Base-by-base conservation (phyloP, 2,888 invertebrate species). In the Aleiodes leptofemur region DNA sequence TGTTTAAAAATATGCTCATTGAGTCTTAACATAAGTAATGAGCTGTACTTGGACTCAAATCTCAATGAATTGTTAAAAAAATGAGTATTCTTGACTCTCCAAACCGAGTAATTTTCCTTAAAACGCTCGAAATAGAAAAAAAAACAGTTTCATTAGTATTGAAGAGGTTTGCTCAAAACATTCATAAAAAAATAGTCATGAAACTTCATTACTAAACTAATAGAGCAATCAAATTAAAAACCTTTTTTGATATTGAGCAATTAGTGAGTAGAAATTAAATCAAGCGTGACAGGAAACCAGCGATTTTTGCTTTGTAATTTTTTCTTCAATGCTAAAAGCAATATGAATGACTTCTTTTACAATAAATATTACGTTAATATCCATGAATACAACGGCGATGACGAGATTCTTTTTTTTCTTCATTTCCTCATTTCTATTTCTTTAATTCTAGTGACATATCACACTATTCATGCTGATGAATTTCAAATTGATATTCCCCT, bases 361-460 rank as follows among this genome's bases (percentile, higher is more conserved):
- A 38, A 31, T 34, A n/a, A 34, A 59, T 23, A 23, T 59, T 59
- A 34, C 34, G 51, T 23, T 29, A 31, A 31, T 56, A 29, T 57
- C 38, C n/a, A 34, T 38, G 59, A 34, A 13, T 29, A 57, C 13
- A 29, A 57, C 57, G 43, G 38, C 38, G 56, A 56, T 29, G 56
- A 23, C 56, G 16, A 56, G 29, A 56, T 1, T n/a, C n/a, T 5
- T 16, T 16, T 8, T 59, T 59, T 14, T 38, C n/a, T 23, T 23
- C 23, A 59, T 5, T 61, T 61, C 14, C n/a, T 61, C 23, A 14
- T 55, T 14, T n/a, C 7, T 55, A 51, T 51, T 14, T 14, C 16
- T 4, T 55, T 14, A 55, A 55, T 55, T 55, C 8, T 55, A 16
- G 55, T 55, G 55, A 55, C 55, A 55, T 55, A 55, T 55, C 55